Conservation (phyloP, 2,113 vertebrate genomes). For the Pavo muticus region DNA sequence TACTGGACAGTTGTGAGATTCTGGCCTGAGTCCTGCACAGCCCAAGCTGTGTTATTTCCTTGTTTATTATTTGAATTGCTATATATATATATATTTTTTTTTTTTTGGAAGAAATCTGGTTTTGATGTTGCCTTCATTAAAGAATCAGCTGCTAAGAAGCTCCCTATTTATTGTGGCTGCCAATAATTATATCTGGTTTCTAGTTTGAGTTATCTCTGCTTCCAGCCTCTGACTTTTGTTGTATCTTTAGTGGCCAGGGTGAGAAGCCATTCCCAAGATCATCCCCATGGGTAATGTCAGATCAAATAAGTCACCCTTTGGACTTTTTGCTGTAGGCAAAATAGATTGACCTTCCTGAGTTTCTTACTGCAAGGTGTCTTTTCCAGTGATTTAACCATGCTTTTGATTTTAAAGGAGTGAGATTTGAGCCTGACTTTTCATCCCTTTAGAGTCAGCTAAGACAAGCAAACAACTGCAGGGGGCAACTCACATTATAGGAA, state of each 20-base stretch:
- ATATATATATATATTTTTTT: not conserved
- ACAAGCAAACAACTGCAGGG: not conserved
- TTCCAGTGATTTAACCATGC: not conserved
- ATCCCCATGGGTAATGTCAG: not conserved
- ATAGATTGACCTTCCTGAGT: not conserved
- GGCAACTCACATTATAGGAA: not conserved
- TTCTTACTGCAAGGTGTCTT: not conserved
- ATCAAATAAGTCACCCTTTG: not conserved
- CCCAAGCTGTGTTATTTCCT: not conserved
- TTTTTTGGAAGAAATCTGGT: not conserved
- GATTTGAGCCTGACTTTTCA: not conserved
- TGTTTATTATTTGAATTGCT: not conserved
- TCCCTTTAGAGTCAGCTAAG: not conserved
- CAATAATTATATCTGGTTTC: not conserved
- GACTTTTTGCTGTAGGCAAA: not conserved
- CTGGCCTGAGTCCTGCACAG: not conserved
- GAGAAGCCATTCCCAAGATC: not conserved
- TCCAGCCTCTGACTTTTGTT: not conserved
- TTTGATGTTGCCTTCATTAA: not conserved
- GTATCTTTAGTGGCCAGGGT: not conserved
- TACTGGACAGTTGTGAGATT: not conserved
- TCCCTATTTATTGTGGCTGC: not conserved
- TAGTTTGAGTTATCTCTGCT: conserved; percentile 4
- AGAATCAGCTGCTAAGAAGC: not conserved
- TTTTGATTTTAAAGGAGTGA: not conserved